Conservation (phyloP, 92 coral and sea anemone genomes). For the Isaurus tuberculatus region DNA sequence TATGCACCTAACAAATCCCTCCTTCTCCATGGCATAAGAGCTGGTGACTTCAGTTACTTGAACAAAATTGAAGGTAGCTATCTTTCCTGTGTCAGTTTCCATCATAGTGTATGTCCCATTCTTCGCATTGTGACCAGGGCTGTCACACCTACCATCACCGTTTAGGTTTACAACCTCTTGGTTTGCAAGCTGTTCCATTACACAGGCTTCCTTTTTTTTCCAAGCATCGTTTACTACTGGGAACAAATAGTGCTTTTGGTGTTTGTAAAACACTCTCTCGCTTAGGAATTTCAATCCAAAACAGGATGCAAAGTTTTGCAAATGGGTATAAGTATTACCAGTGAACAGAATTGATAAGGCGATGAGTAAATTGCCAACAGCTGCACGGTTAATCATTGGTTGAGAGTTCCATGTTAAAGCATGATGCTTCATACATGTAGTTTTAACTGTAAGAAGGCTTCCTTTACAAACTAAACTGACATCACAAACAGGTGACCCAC, state of each 20-base stretch:
- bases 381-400: conserved; percentile 55
- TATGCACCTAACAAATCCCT: conserved; percentile 54
- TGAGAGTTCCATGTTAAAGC: conserved; percentile 64
- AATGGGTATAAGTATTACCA: conserved; percentile 67
- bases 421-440: conserved; percentile 57
- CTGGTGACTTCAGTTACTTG: conserved; percentile 70
- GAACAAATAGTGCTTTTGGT: conserved; percentile 56
- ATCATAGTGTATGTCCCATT: conserved; percentile 70
- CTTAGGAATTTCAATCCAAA: conserved; percentile 48
- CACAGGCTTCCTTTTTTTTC: conserved; percentile 31
- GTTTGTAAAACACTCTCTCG: conserved; percentile 45
- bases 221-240: conserved; percentile 58
- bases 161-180: conserved; percentile 58
- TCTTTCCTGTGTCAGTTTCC: conserved; percentile 62
- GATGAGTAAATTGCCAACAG: conserved; percentile 67
- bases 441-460: conserved; percentile 52
- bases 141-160: conserved; percentile 80
- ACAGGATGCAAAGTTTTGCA: conserved; percentile 60
- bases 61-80: conserved; percentile 54
- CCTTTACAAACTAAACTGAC: conserved; percentile 32
- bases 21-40: conserved; percentile 64
- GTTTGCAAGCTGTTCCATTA: conserved; percentile 34
- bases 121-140: conserved; percentile 78
- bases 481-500: conserved; percentile 39
- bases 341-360: conserved; percentile 71